Conservation (phyloP, 2,113 vertebrate species). For the Morone saxatilis region DNA sequence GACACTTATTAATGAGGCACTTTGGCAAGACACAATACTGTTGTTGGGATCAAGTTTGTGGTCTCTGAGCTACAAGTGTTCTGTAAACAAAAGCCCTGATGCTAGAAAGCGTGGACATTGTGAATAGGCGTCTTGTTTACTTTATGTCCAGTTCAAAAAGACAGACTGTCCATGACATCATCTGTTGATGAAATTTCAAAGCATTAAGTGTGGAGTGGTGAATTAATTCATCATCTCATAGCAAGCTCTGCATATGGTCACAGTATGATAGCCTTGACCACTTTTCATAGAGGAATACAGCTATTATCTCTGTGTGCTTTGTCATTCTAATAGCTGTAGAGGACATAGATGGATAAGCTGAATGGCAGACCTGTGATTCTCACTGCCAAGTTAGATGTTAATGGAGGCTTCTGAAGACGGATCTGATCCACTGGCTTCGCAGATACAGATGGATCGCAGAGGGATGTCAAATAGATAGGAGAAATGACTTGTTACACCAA, state of each 20-base stretch:
- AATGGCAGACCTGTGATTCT: slow-evolving; percentile 40
- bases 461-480: slow-evolving; percentile 8
- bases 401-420: slow-evolving; percentile 46
- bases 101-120: slow-evolving; percentile 18
- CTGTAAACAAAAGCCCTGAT: slow-evolving; percentile 30
- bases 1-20: slow-evolving; percentile 14
- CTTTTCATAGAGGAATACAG: slow-evolving; percentile 45
- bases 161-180: slow-evolving; percentile 38
- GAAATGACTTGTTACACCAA: background rate
- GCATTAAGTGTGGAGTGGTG: background rate
- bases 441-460: slow-evolving; percentile 35
- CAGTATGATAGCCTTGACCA: slow-evolving; percentile 39
- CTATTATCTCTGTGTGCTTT: slow-evolving; percentile 61
- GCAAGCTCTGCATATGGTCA: slow-evolving; percentile 44
- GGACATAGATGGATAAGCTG: slow-evolving; percentile 56
- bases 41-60: slow-evolving; percentile 25
- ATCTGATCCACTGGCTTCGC: slow-evolving; percentile 34
- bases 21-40: slow-evolving; percentile 29
- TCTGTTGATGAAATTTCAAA: slow-evolving; percentile 52
- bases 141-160: slow-evolving; percentile 29
- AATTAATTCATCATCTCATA: slow-evolving; percentile 51
- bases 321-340: slow-evolving; percentile 58
- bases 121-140: slow-evolving; percentile 33
- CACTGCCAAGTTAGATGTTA: slow-evolving; percentile 53
- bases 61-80: slow-evolving; percentile 27